Evolutionary conservation across 2,797 vertebrate species (phyloP).

Genomic region (Podarcis lilfordi): DNA sequence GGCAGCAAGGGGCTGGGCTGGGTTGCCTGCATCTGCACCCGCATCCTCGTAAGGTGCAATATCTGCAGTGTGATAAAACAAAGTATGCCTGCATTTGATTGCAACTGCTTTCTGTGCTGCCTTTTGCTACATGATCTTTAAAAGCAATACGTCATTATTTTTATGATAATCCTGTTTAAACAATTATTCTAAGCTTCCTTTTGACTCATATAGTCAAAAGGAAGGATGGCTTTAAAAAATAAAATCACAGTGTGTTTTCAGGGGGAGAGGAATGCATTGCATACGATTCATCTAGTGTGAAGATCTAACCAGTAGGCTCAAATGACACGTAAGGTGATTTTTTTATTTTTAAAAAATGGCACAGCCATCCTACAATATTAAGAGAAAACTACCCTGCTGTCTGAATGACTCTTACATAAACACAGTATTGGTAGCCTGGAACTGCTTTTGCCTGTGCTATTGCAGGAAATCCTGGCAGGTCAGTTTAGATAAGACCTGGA

Average conservation of each 20-base stretch:
- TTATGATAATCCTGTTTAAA: not conserved
- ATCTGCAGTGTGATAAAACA: no score
- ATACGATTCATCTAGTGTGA: not conserved
- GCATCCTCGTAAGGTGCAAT: no score
- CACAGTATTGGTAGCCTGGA: not conserved
- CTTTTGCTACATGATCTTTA: not conserved
- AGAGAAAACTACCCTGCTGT: not conserved
- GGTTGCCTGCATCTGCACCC: no score
- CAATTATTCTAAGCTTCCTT: no score
- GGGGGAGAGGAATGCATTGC: no score
- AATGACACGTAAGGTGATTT: not conserved
- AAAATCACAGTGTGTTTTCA: not conserved
- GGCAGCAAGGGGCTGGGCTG: no score
- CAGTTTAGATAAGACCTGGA: slow-evolving; percentile 21
- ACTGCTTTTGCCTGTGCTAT: not conserved
- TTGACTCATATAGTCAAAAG: not conserved
- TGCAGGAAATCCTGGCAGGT: slow-evolving; percentile 18
- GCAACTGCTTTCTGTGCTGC: not conserved
- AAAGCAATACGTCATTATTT: not conserved
- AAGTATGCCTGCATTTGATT: not conserved
- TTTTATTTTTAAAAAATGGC: not conserved
- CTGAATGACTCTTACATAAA: not conserved
- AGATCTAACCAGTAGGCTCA: not conserved
- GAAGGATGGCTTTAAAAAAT: not conserved
- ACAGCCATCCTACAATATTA: not conserved